Evolutionary conservation across 2,888 invertebrate genomes (phyloP), one percentile per base, ranked within the genome.

Genomic region (Metalampra italica): DNA sequence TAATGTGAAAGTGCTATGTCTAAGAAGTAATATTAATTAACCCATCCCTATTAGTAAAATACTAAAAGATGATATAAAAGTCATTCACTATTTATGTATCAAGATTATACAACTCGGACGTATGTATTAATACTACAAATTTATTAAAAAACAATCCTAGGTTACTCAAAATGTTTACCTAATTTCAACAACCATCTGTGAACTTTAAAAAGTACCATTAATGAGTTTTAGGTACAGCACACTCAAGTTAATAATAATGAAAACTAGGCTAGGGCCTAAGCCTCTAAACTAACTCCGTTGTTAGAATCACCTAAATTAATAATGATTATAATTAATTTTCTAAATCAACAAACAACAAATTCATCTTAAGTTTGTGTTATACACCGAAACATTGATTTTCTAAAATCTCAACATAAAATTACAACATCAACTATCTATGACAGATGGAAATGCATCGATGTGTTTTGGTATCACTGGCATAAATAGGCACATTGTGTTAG

Each of bases 361-460:
- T 8, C 8, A 32, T 32, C 32, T 11, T 32, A 5, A 9, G 2
- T 32, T 32, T 32, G 32, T 32, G 32, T 32, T 32, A 32, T 4
- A 55, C 50, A 49, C 37, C 48, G 45, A 51, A 48, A 46, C 51
- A 49, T 22, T 32, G 51, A 54, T 59, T 51, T 48, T 64, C 75
- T 80, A 84, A 82, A 71, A 66, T 68, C 51, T 64, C 61, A 80
- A 78, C 69, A 70, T 62, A 71, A 66, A 72, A 55, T 52, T 75
- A 86, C 85, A 83, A 86, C 85, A 86, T 75, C 79, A 76, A 87
- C 82, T 82, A 86, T 79, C 83, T 84, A 85, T 81, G 56, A 71
- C 66, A 68, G 69, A 68, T 64, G 62, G 70, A 67, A 77, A 80
- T 78, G 76, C 78, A 75, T 77, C 67, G 71, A 75, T 75, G 71